Evolutionary conservation across 2,113 vertebrate genomes (phyloP), one percentile per base, ranked within the genome.

Genomic region (Colius striatus): DNA sequence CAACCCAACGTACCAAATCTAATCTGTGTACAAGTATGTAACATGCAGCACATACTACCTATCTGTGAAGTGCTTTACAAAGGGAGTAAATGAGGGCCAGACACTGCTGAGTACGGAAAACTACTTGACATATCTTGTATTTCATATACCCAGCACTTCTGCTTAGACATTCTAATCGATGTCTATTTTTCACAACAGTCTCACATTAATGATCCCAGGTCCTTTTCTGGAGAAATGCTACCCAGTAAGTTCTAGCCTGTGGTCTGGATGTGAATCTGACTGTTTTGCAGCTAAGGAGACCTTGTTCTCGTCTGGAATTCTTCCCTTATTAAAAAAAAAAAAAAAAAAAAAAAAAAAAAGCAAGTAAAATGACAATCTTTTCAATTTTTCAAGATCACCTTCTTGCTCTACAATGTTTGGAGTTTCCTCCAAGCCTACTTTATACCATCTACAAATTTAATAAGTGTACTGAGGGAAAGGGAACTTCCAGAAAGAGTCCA

Each of bases 41-140:
- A 50, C 11, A 45, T 29, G 17, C 2, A 4, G 27, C 13, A 78
- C 0, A 2, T 13, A 26, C 13, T 26, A 26, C 2, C 2, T 17
- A 18, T 50, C 34, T 67, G 32, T 48, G 16, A 91, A 87, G 13
- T 22, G 58, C n/a, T 89, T 71, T 26, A 50, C 9, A 74, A 88
- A 73, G 10, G 45, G 45, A 70, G 58, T 14, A 61, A 27, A 13
- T 9, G 41, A 85, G 38, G 23, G 26, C 4, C 85, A 93, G 62
- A 6, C 34, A n/a, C 54, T 51, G 48, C 27, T 17, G 9, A 66
- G 30, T 25, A 66, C 61, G 30, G 84, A 76, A 84, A 89, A 51
- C 25, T 51, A 66, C 22, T 36, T 75, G 47, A 62, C 9, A 1
- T 48, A 70, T 20, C 58, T 79, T 38, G 8, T 47, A 41, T 29